Conservation (phyloP, 1,140 invertebrate species). For the Hylaeus anthracinus region DNA sequence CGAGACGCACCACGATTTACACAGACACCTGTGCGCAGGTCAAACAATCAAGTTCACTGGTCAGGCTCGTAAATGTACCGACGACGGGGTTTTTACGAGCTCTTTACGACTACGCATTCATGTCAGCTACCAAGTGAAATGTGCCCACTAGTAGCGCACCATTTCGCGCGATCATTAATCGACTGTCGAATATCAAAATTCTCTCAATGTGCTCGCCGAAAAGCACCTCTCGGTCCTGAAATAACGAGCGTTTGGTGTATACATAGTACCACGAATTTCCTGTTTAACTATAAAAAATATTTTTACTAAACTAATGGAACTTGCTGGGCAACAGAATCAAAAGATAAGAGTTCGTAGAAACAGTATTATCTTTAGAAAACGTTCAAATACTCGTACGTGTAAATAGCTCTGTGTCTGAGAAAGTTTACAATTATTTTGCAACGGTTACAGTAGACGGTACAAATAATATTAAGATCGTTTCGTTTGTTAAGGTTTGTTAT, state of each 20-base stretch:
- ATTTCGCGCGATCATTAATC: neutral
- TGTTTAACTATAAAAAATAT: no score
- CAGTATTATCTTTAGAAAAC: constrained; percentile 7
- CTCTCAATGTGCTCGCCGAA: no score
- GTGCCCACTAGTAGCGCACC: neutral
- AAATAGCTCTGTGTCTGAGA: neutral
- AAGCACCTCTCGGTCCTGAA: neutral
- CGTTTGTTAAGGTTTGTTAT: no score
- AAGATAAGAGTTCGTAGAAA: constrained; percentile 8
- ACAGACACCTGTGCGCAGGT: neutral
- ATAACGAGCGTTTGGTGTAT: neutral
- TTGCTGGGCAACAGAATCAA: constrained; percentile 13
- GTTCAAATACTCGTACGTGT: neutral
- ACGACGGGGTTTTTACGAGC: neutral
- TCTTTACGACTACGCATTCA: constrained; percentile 2
- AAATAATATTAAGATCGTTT: neutral
- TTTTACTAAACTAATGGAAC: neutral
- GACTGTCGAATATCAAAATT: neutral
- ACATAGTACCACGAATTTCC: no score
- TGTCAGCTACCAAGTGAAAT: neutral
- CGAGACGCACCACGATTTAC: neutral
- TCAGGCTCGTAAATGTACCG: neutral
- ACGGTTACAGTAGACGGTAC: neutral
- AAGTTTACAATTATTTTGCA: neutral
- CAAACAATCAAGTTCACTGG: constrained; percentile 10